Base-by-base conservation (phyloP, 1,140 invertebrate genomes). In the Ylistrum balloti region DNA sequence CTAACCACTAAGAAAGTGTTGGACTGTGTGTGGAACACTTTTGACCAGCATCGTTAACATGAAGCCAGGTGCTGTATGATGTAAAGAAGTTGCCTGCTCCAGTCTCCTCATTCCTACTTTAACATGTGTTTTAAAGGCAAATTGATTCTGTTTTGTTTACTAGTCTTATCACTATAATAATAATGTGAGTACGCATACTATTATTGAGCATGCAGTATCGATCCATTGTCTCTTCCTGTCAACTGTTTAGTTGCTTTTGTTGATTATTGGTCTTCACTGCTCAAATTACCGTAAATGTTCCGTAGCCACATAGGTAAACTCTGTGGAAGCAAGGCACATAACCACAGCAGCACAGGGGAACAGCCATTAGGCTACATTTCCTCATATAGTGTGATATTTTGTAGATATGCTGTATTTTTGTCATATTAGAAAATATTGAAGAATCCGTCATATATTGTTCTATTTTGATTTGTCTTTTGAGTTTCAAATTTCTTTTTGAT, bases 121-220 rank as follows among this genome's bases (percentile, higher is more conserved):
- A 74, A 74, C 56, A 74, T 74, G 56, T 74, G 56, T 74, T 74
- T 74, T 74, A 74, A 74, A 74, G 56, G 56, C 56, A 17, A 74
- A 33, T 88, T 33, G 32, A 41, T 90, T 88, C 35, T 88, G 88
- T 86, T 90, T 34, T 90, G 85, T 88, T 86, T 90, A 86, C 34
- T 90, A 91, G 91, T 91, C 91, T 91, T 90, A 86, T 91, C 91
- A 90, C 91, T 88, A 89, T 91, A 88, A 85, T 91, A 88, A 91
- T 91, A 88, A 91, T 91, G 91, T 91, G 91, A 91, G 91, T 91
- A 91, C 91, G 33, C 48, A 89, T 85, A 74, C 86, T n/a, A 41
- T 88, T 41, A 87, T 90, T 85, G 87, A 88, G 90, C 90, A 90
- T 90, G 90, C 33, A n/a, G 33, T 74, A 74, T 74, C 56, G 56